Base-by-base conservation (phyloP, 2,888 invertebrate species). In the Drosophila emarginata region DNA sequence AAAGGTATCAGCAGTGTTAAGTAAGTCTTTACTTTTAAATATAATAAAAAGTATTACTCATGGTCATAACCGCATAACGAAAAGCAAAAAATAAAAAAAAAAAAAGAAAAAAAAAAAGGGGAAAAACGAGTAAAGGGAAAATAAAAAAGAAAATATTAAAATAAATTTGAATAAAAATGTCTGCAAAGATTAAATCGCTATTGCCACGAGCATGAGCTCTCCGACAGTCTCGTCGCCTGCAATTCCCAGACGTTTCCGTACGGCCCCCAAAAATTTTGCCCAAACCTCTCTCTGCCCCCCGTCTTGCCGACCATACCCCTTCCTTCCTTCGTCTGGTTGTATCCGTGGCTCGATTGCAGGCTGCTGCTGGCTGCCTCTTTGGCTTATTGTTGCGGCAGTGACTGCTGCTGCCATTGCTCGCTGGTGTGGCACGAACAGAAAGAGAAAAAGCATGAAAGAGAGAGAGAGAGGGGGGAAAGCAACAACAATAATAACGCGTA, bases 111-210 rank as follows among this genome's bases (percentile, higher is more conserved):
- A 18, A 1, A 11, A 15, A 18, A 1, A 11, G 18, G 9, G 9
- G 18, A 9, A 15, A 4, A 9, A 15, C 11, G 12, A 11, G 11
- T 21, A 45, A 21, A 45, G 1, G 21, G 45, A 45, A 39, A 12
- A 26, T 62, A 64, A 53, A 60, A 63, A 72, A 53, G 62, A 79
- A 87, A 76, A 82, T 78, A 82, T 82, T 80, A 73, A 85, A 88
- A 85, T 85, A 85, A 88, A 85, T 85, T 85, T 85, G 81, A 86
- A 85, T 85, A 80, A 80, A 85, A 88, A 81, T 85, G 87, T 80
- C 88, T 80, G 84, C 87, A 88, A 85, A 85, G 88, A 85, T 85
- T 85, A 85, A 85, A 85, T 85, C 88, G 88, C 84, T 84, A 78
- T 85, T 66, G 73, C 71, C 73, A 61, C 72, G 83, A 76, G 74